These are phyloP conservation scores for Corythornis vintsioides DNA, from an alignment of 2,113 vertebrate genomes.

Conservation along the genomic window DNA sequence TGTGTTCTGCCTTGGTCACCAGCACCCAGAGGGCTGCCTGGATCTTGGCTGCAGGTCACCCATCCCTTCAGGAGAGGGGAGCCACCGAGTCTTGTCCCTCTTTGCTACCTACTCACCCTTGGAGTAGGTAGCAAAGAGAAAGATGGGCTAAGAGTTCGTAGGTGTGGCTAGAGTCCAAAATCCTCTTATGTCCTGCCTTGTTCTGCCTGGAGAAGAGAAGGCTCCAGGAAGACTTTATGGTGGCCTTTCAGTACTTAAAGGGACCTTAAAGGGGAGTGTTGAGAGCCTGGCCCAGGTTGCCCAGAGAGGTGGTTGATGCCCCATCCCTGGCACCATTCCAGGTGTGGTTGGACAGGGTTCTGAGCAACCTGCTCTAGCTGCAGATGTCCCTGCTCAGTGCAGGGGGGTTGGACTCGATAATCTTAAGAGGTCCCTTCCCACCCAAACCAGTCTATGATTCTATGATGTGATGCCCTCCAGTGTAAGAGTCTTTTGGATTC, in stretches of 20 bases:
- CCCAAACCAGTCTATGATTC: background rate
- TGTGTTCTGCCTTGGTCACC: background rate
- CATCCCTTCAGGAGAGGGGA: background rate
- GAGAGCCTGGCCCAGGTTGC: background rate
- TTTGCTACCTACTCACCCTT: background rate
- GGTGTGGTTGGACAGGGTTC: background rate
- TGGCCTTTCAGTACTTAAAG: background rate
- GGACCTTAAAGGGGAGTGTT: no score
- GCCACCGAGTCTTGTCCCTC: background rate
- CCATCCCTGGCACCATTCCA: background rate
- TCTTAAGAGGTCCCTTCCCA: background rate
- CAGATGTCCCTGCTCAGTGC: background rate
- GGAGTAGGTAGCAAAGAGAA: background rate
- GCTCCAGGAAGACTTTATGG: background rate
- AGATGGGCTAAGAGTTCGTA: background rate
- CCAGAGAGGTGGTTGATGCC: background rate
- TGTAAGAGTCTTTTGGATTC: background rate
- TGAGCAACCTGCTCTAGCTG: background rate
- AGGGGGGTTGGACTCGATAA: background rate
- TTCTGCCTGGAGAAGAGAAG: background rate
- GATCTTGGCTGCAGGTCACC: background rate
- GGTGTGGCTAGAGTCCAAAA: background rate
- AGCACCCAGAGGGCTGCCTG: background rate
- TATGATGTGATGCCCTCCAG: background rate
- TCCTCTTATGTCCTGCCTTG: background rate